phyloP scores from a whole-genome alignment of 1,140 invertebrate species.

The Zaprionus capensis region DNA sequence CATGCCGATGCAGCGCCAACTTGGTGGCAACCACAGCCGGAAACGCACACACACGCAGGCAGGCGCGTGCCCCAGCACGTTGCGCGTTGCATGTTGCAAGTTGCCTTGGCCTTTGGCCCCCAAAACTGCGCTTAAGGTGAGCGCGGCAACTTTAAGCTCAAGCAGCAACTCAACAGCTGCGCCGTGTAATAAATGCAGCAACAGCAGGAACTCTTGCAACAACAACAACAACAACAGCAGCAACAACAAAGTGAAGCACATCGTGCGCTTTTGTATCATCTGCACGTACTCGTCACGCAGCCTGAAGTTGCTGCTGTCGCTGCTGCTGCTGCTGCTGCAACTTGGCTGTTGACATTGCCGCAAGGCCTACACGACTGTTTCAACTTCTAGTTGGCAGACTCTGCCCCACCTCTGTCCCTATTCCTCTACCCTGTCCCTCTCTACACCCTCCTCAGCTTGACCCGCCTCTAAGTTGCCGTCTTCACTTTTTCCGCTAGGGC shows the following conservation, averaged over 20 bases:
- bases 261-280: conserved; percentile 81
- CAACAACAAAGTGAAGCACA: conserved; percentile 73
- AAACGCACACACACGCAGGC: conserved; percentile 45
- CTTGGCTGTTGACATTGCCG: conserved; percentile 52
- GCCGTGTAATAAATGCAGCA: conserved; percentile 76
- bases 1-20: conserved; percentile 17
- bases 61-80: conserved; percentile 62
- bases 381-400: conserved; percentile 1
- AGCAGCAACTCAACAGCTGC: conserved; percentile 40
- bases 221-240: conserved; percentile 21
- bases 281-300: conserved; percentile 78
- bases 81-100: conserved; percentile 27
- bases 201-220: conserved; percentile 25
- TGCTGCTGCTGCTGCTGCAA: conserved; percentile 26
- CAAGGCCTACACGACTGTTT: conserved; percentile 7
- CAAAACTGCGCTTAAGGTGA: conserved; percentile 21
- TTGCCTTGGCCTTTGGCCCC: conserved; percentile 43
- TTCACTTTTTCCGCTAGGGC: conserved; percentile 28
- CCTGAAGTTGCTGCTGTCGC: conserved; percentile 42
- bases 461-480: conserved; percentile 8
- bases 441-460: conserved; percentile 7
- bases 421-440: neutral
- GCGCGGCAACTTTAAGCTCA: conserved; percentile 28
- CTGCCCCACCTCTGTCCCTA: neutral
- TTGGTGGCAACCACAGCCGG: conserved; percentile 49